A percentile compares a stretch with the other conserved stretches of the same genome.
phyloP scores from a whole-genome alignment of 2,113 vertebrate genomes.

The Dromiciops gliroides region DNA sequence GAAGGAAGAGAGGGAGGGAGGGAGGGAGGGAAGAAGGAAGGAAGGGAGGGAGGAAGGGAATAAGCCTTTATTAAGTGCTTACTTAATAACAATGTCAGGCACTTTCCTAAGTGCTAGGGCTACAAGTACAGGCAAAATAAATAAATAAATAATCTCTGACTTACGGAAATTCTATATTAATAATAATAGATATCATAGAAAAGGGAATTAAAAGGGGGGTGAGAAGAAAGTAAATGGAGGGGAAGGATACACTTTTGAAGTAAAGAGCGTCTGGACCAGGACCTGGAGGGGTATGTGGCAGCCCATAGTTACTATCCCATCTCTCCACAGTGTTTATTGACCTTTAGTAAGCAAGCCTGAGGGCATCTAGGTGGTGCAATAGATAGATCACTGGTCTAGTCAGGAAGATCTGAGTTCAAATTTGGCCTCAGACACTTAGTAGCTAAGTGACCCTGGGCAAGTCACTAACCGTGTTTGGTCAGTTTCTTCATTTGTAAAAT shows the following conservation, averaged over 20 bases:
- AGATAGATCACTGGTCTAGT: neutral
- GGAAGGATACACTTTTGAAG: neutral
- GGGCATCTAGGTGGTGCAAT: neutral
- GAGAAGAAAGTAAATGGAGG: neutral
- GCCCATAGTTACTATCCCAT: neutral
- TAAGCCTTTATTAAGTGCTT: too few relatives aligned
- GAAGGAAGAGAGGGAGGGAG: too few relatives aligned
- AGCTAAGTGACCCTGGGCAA: too few relatives aligned
- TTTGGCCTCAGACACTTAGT: too few relatives aligned
- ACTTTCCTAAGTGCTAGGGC: too few relatives aligned
- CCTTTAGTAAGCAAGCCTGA: neutral
- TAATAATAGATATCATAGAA: neutral
- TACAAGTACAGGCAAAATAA: neutral
- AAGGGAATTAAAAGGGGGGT: neutral
- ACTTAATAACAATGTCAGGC: too few relatives aligned
- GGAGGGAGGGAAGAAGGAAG: too few relatives aligned
- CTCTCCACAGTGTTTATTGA: neutral
- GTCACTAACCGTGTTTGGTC: too few relatives aligned
- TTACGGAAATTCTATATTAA: neutral
- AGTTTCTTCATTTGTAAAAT: too few relatives aligned
- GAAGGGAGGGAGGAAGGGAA: too few relatives aligned
- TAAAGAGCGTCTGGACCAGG: neutral
- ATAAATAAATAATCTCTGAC: neutral
- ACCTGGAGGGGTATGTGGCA: neutral
- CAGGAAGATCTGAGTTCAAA: too few relatives aligned